These are phyloP conservation scores for Naja naja DNA, from an alignment of 2,113 vertebrate species.

Conservation along the genomic window DNA sequence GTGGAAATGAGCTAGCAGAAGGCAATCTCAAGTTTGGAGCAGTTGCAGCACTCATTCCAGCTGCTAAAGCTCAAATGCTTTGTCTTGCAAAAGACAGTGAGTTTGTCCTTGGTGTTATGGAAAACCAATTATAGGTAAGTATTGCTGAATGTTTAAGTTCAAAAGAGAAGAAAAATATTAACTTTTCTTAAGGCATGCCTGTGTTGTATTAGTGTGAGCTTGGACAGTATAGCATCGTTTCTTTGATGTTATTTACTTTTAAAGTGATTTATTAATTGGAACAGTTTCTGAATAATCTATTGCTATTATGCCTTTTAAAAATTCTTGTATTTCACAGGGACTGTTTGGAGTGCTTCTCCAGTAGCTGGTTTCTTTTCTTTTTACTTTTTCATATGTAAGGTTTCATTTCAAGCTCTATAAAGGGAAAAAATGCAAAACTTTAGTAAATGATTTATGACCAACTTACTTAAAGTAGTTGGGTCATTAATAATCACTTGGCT, in stretches of 20 bases:
- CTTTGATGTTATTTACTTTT: not conserved
- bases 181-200: not conserved
- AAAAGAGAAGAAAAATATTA: not conserved
- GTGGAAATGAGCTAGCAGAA: conserved; percentile 46
- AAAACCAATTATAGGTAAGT: conserved; percentile 29
- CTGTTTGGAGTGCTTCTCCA: not conserved
- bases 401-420: not conserved
- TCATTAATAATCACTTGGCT: not conserved
- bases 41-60: not conserved
- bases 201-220: conserved; percentile 4
- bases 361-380: conserved; percentile 19
- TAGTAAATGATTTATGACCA: conserved; percentile 46
- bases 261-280: conserved; percentile 3
- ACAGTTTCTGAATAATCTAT: conserved; percentile 14
- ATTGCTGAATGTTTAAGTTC: not conserved
- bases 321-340: not conserved
- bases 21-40: conserved; percentile 22
- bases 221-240: not conserved
- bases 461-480: conserved; percentile 13
- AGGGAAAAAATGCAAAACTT: not conserved
- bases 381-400: not conserved
- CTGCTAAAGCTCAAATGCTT: not conserved
- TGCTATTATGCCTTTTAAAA: not conserved
- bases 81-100: not conserved
- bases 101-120: conserved; percentile 21